phyloP scores from a whole-genome alignment of 2,113 vertebrate genomes.

The Eretmodus cyanostictus region DNA sequence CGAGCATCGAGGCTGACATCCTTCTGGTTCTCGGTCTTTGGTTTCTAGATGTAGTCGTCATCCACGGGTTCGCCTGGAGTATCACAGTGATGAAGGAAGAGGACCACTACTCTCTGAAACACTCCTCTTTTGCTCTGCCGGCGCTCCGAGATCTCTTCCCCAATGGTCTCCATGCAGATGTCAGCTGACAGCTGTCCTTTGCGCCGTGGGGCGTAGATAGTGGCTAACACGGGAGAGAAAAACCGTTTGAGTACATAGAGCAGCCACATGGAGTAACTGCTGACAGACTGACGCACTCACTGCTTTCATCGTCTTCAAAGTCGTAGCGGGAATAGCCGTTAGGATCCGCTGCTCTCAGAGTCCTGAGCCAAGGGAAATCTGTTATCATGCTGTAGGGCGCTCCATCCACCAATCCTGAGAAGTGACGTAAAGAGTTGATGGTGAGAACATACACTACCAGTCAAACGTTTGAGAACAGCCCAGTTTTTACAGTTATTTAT shows the following conservation, averaged over 20 bases:
- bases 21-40: neutral
- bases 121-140: slow-evolving; percentile 86
- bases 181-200: slow-evolving; percentile 96
- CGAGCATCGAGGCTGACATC: neutral
- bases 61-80: slow-evolving; percentile 93
- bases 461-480: neutral
- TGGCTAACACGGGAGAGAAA: slow-evolving; percentile 70
- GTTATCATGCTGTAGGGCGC: slow-evolving; percentile 96
- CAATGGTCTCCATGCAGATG: slow-evolving; percentile 98
- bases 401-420: slow-evolving; percentile 85
- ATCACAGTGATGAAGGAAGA: slow-evolving; percentile 97
- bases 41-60: slow-evolving; percentile 88
- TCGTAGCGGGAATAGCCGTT: slow-evolving; percentile 95
- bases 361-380: slow-evolving; percentile 95
- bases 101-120: slow-evolving; percentile 90
- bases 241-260: neutral
- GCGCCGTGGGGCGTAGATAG: slow-evolving; percentile 92
- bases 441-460: neutral
- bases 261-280: neutral
- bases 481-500: fast-evolving
- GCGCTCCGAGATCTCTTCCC: slow-evolving; percentile 95
- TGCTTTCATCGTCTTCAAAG: slow-evolving; percentile 96
- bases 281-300: slow-evolving; percentile 70
- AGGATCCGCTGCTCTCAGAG: slow-evolving; percentile 88
- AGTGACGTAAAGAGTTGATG: neutral